These are phyloP conservation scores for Zosterops pallidus DNA, from an alignment of 2,113 vertebrate genomes.

Conservation along the genomic window DNA sequence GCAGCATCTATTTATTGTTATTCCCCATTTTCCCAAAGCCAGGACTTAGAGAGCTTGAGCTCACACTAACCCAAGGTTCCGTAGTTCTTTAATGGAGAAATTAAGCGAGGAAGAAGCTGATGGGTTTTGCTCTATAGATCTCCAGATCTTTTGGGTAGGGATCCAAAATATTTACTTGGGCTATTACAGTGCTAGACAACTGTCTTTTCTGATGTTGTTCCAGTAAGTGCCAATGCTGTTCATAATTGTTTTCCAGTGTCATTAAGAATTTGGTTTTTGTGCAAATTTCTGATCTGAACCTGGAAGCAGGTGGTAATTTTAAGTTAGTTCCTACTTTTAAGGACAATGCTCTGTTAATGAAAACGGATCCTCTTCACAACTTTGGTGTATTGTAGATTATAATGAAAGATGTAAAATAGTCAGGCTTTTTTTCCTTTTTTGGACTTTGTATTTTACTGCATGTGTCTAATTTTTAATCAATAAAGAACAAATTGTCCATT, in stretches of 20 bases:
- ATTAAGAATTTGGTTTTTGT: slow-evolving; percentile 62
- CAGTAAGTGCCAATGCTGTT: slow-evolving; percentile 74
- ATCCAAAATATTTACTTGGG: slow-evolving; percentile 35
- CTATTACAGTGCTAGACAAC: slow-evolving; percentile 58
- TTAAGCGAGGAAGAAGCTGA: background rate
- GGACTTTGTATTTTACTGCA: slow-evolving; percentile 89
- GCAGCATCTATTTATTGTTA: slow-evolving; percentile 30
- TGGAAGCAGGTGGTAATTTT: slow-evolving; percentile 70
- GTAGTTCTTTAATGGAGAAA: background rate
- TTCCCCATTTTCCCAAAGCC: background rate
- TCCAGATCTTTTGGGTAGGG: slow-evolving; percentile 34
- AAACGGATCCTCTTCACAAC: slow-evolving; percentile 69
- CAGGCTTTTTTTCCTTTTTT: slow-evolving; percentile 72
- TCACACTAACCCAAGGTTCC: background rate
- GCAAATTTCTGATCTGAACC: slow-evolving; percentile 71
- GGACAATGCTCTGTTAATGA: slow-evolving; percentile 63
- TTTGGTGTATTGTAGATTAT: slow-evolving; percentile 75
- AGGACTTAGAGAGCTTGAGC: slow-evolving; percentile 35
- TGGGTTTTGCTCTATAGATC: slow-evolving; percentile 2
- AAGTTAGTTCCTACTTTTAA: slow-evolving; percentile 63
- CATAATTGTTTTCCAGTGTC: slow-evolving; percentile 62
- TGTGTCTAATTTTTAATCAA: slow-evolving; percentile 95
- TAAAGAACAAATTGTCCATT: slow-evolving; percentile 86
- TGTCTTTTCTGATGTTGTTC: slow-evolving; percentile 58
- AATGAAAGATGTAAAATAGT: slow-evolving; percentile 83